Evolutionary conservation across 2,797 vertebrate genomes (phyloP), one percentile per base, ranked within the genome.

Genomic region (Spinibarbus caldwelli): DNA sequence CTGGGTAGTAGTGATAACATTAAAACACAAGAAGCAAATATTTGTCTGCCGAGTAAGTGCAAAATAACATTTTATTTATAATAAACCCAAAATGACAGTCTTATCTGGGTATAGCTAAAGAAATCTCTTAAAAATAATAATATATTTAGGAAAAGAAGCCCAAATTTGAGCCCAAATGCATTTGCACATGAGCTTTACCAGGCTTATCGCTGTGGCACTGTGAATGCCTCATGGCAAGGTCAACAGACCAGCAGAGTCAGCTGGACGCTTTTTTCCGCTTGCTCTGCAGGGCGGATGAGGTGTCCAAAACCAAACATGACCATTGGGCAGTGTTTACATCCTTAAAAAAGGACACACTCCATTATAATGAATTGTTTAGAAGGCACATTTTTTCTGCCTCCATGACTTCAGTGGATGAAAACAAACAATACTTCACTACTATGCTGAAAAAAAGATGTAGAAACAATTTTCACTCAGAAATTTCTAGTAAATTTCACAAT

Each of bases 201-300:
- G 47, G 41, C 70, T 43, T 36, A 59, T 75, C 15, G 7, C 41
- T 52, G 54, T 49, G 72, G 75, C 76, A 84, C 41, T 67, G 57
- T 43, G 38, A 34, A 41, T 64, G 78, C 78, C 87, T 68, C 79
- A 31, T 29, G 73, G 88, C 84, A 88, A 90, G 90, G 90, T 88
- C 87, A 73, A 43, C 57, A 67, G 78, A 81, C 84, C 67, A 78
- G 76, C 73, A 31, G 19, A 83, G 82, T 88, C 86, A 85, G 86
- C 75, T 81, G 76, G 43, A 29, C 23, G 47, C 75, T 86, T 68
- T 76, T 78, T 79, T 81, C 41, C 41, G 75, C 77, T 82, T 78
- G 62, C 75, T 85, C 77, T 81, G 62, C 86, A 81, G 54, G 68
- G 75, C 21, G n/a, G 71, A 29, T 72, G 72, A 84, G 80, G 75